These are phyloP conservation scores for Agriopis leucophaearia DNA, from an alignment of 2,888 invertebrate species.

Conservation along the genomic window DNA sequence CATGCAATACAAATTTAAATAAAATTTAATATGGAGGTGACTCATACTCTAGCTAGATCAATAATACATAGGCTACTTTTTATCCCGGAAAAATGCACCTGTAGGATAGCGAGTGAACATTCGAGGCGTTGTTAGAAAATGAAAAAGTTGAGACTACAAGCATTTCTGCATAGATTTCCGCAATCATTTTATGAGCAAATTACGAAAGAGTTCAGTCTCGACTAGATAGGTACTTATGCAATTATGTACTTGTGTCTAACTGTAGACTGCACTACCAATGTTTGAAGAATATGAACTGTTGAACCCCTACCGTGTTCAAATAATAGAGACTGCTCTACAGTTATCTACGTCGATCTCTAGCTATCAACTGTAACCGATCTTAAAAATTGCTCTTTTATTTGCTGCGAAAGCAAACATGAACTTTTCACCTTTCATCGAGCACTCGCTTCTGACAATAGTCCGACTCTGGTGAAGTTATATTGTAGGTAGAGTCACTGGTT, in stretches of 20 bases:
- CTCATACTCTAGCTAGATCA: too few relatives aligned
- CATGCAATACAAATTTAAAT: too few relatives aligned
- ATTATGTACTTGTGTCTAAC: constrained; percentile 3
- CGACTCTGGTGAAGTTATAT: neutral
- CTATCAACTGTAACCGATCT: constrained; percentile 16
- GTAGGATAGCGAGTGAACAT: too few relatives aligned
- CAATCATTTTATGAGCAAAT: neutral
- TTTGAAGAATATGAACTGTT: constrained; percentile 18
- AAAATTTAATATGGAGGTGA: too few relatives aligned
- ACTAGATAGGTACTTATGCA: neutral
- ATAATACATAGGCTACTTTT: too few relatives aligned
- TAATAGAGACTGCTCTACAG: constrained; percentile 19
- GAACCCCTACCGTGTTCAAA: constrained; percentile 23
- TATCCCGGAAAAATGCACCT: too few relatives aligned
- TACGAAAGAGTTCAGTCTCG: neutral
- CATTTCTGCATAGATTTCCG: too few relatives aligned
- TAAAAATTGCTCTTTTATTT: constrained; percentile 28
- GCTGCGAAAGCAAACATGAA: constrained; percentile 28
- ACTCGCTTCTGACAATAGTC: neutral
- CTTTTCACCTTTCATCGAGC: constrained; percentile 31
- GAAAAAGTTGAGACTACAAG: too few relatives aligned
- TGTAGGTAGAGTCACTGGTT: neutral
- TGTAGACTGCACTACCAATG: constrained; percentile 3
- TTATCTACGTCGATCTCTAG: constrained; percentile 17
- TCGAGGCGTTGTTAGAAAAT: too few relatives aligned